These are phyloP conservation scores for Vespertilio murinus DNA, from an alignment of 2,797 vertebrate genomes.

Conservation along the genomic window DNA sequence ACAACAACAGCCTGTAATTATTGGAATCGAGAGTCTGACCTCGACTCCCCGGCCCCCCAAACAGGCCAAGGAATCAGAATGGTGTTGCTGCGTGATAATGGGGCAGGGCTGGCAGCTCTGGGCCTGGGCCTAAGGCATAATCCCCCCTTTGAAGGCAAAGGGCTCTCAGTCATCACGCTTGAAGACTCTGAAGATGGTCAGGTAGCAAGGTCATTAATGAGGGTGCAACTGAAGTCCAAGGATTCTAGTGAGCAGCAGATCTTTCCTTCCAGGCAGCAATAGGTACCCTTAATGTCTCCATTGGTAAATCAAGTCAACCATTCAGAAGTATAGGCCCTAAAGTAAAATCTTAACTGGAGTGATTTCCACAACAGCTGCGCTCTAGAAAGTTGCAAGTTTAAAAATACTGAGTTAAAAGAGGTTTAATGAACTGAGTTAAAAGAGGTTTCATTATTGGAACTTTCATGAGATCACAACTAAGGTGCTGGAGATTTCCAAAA, in stretches of 20 bases:
- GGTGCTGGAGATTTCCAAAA: neutral
- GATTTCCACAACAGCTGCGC: neutral
- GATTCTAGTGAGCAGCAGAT: slow-evolving; percentile 83
- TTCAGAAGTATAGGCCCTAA: neutral
- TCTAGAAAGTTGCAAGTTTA: slow-evolving; percentile 9
- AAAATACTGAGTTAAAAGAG: no score
- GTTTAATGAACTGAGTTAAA: neutral
- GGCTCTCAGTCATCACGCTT: slow-evolving; percentile 84
- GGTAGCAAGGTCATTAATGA: slow-evolving; percentile 88
- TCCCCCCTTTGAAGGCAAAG: slow-evolving; percentile 86
- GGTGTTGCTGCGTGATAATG: fast-evolving
- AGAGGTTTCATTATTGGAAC: neutral
- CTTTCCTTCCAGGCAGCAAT: slow-evolving; percentile 82
- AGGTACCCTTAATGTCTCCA: slow-evolving; percentile 80
- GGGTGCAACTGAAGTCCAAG: slow-evolving; percentile 86
- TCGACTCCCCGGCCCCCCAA: no score
- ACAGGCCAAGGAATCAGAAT: neutral
- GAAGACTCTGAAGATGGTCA: slow-evolving; percentile 84
- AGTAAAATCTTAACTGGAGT: neutral
- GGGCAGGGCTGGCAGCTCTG: neutral
- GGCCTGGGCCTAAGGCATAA: slow-evolving; percentile 74
- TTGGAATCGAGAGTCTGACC: no score
- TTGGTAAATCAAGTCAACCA: neutral
- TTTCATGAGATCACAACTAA: neutral
- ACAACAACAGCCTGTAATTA: no score